phyloP scores from a whole-genome alignment of 2,797 vertebrate species.

The Halcyon smyrnensis region DNA sequence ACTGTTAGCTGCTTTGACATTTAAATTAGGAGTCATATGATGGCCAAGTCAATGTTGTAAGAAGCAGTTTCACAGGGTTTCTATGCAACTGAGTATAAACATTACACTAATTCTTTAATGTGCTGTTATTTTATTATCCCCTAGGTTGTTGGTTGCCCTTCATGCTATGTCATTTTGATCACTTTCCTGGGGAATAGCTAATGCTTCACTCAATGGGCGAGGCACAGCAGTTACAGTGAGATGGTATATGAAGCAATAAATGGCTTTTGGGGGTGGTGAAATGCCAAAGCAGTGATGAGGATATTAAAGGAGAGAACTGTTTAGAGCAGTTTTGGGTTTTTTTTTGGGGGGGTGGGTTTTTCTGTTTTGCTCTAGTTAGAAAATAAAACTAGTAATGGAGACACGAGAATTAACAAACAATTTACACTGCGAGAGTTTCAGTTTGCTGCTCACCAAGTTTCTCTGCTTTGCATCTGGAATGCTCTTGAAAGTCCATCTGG shows the following conservation, averaged over 20 bases:
- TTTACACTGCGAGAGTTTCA: background rate
- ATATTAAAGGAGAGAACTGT: background rate
- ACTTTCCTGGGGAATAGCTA: slow-evolving; percentile 33
- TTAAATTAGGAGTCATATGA: background rate
- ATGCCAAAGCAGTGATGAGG: background rate
- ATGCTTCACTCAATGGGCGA: slow-evolving; percentile 19
- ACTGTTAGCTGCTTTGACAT: background rate
- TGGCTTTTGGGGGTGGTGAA: slow-evolving; percentile 12
- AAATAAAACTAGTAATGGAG: background rate
- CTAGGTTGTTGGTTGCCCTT: slow-evolving; percentile 54
- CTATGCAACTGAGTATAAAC: slow-evolving; percentile 7
- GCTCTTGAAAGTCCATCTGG: background rate
- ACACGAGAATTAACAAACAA: background rate
- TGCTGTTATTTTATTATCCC: slow-evolving; percentile 41
- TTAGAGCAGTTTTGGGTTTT: background rate
- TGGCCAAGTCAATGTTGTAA: background rate
- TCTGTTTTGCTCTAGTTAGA: background rate
- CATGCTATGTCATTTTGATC: slow-evolving; percentile 27
- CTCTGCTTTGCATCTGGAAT: background rate
- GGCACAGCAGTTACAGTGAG: slow-evolving; percentile 20
- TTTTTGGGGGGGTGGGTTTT: background rate
- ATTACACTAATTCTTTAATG: slow-evolving; percentile 35
- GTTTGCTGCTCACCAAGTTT: background rate
- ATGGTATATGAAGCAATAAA: background rate
- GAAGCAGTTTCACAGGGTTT: slow-evolving; percentile 12